phyloP scores from a whole-genome alignment of 2,113 vertebrate genomes.

The Casuarius casuarius region DNA sequence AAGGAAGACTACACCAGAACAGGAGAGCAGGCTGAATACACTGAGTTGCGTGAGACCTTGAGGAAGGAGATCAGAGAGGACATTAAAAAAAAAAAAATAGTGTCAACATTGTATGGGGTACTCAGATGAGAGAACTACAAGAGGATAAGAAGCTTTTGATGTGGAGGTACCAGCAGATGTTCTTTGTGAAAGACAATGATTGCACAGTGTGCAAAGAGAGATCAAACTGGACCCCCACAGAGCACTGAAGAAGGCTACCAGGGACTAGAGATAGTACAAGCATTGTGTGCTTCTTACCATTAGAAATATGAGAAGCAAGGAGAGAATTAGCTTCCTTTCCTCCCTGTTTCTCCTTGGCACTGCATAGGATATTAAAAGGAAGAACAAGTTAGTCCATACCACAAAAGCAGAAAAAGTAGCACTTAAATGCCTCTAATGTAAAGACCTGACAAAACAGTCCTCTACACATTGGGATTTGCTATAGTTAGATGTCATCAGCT shows the following conservation, averaged over 20 bases:
- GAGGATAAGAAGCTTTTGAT: conserved; percentile 69
- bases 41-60: conserved; percentile 18
- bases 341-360: not conserved
- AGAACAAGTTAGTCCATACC: not conserved
- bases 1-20: conserved; percentile 30
- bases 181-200: conserved; percentile 62
- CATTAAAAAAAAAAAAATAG: conserved; percentile 37
- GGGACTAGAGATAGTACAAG: conserved; percentile 12
- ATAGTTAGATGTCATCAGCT: not conserved
- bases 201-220: conserved; percentile 49
- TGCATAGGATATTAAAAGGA: not conserved
- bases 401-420: not conserved
- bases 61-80: conserved; percentile 63
- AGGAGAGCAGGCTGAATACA: not conserved
- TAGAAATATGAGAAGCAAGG: not conserved
- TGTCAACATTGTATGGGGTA: conserved; percentile 53
- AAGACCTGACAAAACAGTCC: not conserved
- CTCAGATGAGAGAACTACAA: conserved; percentile 66
- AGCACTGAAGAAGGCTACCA: not conserved
- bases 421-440: not conserved
- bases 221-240: conserved; percentile 50
- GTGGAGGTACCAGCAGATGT: conserved; percentile 36
- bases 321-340: not conserved
- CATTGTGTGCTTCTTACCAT: not conserved
- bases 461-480: not conserved